These are phyloP conservation scores for Archivesica marissinica DNA, from an alignment of 1,140 invertebrate species.

Conservation along the genomic window DNA sequence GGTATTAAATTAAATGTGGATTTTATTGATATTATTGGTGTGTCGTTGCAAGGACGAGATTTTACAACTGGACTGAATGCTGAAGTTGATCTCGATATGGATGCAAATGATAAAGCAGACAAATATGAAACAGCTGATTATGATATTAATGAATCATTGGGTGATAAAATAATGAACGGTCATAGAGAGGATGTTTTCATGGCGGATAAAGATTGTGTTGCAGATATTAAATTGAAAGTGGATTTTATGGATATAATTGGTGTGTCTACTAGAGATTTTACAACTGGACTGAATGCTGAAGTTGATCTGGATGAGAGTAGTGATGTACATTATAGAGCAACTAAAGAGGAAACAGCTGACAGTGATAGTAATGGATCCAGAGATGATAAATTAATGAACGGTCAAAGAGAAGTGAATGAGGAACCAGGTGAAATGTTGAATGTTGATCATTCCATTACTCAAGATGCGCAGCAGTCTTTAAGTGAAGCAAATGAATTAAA, in stretches of 20 bases:
- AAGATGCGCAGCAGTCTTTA: not conserved
- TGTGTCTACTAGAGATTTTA: conserved; percentile 6
- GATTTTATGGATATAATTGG: conserved; percentile 5
- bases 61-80: conserved; percentile 15
- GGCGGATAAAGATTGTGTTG: not conserved
- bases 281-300: conserved; percentile 20
- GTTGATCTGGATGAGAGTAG: conserved; percentile 26
- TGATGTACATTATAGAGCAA: not conserved
- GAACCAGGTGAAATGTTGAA: not conserved
- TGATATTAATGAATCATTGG: not conserved
- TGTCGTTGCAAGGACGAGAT: not conserved
- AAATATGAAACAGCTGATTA: too few relatives aligned
- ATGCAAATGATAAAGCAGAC: not conserved
- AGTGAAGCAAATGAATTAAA: not conserved
- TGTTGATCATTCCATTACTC: not conserved
- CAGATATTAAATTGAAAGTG: not conserved
- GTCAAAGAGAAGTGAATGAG: not conserved
- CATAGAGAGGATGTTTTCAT: not conserved
- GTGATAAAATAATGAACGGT: too few relatives aligned
- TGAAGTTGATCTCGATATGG: conserved; percentile 24
- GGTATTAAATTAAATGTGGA: not conserved
- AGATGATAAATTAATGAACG: not conserved
- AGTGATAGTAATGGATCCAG: not conserved
- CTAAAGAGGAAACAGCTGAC: not conserved
- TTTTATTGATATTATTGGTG: conserved; percentile 6